Evolutionary conservation across 2,113 vertebrate species (phyloP), one percentile per base, ranked within the genome.

Genomic region (Telmatochromis sp.): DNA sequence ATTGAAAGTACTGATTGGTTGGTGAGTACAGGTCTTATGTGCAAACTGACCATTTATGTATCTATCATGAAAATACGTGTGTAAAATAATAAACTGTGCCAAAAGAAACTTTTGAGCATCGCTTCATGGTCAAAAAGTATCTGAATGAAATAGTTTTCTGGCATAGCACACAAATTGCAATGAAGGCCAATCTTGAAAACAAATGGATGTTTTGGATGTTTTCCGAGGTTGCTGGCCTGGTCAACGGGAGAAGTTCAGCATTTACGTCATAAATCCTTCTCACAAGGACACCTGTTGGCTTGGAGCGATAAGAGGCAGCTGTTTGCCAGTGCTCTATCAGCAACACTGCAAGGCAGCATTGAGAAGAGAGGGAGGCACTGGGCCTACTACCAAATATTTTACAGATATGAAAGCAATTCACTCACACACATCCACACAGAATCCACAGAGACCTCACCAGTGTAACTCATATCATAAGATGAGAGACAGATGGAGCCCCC

Each of bases 241-340:
- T 93, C 93, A 92, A 51, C 89, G 92, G 95, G 91, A 95, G 91
- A 96, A 96, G 95, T 94, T 95, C 94, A 95, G 50, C 45, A 75
- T 94, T 94, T 14, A 81, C 95, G 95, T 96, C 96, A 96, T 33
- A 31, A 68, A 92, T 91, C 93, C 92, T 93, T 92, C 94, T 65
- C 58, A 87, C 96, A 96, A 97, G 96, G 96, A 92, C 96, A 95
- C 95, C 95, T 95, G 94, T 95, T 94, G 47, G 82, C 89, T 89
- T 65, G 17, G 21, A 37, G 78, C 21, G 95, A 96, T 96, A 96
- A 95, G 94, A 91, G 68, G 89, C 53, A 91, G 91, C 81, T 83
- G 92, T 68, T 87, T 84, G 4, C 79, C 83, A 50, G 84, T 47
- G 51, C 65, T 58, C 79, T 89, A 84, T 90, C 93, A 91, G 93